Evolutionary conservation across 2,888 invertebrate genomes (phyloP).

Genomic region (Tetranychus piercei): DNA sequence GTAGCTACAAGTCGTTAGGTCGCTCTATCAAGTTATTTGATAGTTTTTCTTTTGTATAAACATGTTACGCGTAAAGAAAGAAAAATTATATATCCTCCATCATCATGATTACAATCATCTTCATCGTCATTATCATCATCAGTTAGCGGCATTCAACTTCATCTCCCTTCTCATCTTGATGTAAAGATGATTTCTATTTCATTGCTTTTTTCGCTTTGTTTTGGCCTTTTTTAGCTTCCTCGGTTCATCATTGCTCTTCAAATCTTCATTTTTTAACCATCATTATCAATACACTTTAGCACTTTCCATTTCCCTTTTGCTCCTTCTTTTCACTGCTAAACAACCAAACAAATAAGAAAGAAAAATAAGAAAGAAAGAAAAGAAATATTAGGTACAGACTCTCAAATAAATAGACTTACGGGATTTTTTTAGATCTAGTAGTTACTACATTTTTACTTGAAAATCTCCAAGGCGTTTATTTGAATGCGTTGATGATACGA

Average conservation of each 20-base stretch:
- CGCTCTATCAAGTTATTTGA: conserved; percentile 1
- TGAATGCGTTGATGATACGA: too few species aligned
- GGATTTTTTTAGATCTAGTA: too few species aligned
- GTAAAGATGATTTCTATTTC: neutral
- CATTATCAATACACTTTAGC: neutral
- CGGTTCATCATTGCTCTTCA: neutral
- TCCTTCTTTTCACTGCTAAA: neutral
- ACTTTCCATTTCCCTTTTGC: neutral
- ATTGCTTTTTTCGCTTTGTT: neutral
- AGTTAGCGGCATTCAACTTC: neutral
- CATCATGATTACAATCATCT: conserved; percentile 1
- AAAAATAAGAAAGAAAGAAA: neutral
- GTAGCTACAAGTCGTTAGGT: conserved; percentile 1
- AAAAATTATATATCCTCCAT: neutral
- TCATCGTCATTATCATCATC: neutral
- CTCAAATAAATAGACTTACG: too few species aligned
- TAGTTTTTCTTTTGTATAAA: conserved; percentile 1
- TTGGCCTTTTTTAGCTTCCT: neutral
- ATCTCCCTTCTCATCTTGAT: conserved; percentile 1
- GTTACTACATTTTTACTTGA: too few species aligned
- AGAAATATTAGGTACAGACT: too few species aligned
- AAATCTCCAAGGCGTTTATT: too few species aligned
- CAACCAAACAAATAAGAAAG: neutral
- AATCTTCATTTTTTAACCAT: neutral
- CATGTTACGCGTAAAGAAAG: neutral